Evolutionary conservation across 2,797 vertebrate genomes (phyloP).

Genomic region (Lates japonicus): DNA sequence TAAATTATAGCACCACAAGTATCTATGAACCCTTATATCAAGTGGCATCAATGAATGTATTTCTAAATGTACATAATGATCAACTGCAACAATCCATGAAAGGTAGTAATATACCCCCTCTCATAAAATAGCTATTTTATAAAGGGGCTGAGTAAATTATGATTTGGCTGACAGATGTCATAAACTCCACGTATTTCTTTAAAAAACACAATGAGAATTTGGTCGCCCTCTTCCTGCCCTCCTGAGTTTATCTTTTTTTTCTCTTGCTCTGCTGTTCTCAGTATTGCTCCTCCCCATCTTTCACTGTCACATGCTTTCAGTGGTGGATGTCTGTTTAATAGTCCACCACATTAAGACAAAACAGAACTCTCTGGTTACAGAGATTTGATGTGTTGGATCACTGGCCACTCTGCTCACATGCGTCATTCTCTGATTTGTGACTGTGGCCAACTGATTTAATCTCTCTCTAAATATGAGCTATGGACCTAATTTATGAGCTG

Average conservation of each 20-base stretch:
- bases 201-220: neutral
- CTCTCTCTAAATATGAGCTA: conserved; percentile 43
- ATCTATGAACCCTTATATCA: conserved; percentile 22
- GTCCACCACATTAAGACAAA: conserved; percentile 53
- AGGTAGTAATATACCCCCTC: neutral
- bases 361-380: conserved; percentile 51
- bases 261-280: conserved; percentile 6
- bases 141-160: conserved; percentile 2
- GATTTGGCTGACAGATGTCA: conserved; percentile 18
- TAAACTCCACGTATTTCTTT: neutral
- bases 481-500: conserved; percentile 12
- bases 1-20: neutral
- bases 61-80: conserved; percentile 43
- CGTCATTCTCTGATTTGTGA: conserved; percentile 54
- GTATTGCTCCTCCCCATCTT: conserved; percentile 25
- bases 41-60: conserved; percentile 29
- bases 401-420: conserved; percentile 42
- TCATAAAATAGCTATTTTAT: conserved; percentile 23
- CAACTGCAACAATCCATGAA: conserved; percentile 36
- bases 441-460: conserved; percentile 52
- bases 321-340: conserved; percentile 50
- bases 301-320: conserved; percentile 45
- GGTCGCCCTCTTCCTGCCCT: neutral
- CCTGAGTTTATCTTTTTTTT: neutral
- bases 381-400: conserved; percentile 43